A percentile compares a stretch with the other conserved stretches of the same genome.
Conservation (phyloP, 1,140 invertebrate genomes). For the Drosophila subpulchrella region DNA sequence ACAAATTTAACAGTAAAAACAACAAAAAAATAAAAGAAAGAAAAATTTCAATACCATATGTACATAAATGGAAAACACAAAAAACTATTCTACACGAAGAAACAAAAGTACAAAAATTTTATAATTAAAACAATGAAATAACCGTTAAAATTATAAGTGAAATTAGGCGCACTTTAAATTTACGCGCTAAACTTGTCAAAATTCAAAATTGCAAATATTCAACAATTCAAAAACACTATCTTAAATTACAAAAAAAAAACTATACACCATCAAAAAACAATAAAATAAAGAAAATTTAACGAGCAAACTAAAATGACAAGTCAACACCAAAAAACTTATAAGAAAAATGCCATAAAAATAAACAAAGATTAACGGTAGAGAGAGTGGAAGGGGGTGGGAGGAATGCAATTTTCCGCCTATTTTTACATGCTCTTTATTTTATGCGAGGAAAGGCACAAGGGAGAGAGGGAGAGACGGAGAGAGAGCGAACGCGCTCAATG, state of each 20-base stretch:
- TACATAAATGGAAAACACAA: too few species aligned
- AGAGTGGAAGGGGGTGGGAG: conserved; percentile 20
- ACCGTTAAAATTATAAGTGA: too few species aligned
- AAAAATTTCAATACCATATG: not conserved
- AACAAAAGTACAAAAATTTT: too few species aligned
- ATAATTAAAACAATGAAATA: not conserved
- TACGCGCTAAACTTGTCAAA: too few species aligned
- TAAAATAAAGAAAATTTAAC: conserved; percentile 12
- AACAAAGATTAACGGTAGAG: conserved; percentile 26
- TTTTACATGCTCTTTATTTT: conserved; percentile 48
- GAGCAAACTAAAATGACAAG: not conserved
- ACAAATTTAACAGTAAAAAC: conserved; percentile 1
- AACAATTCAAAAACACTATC: too few species aligned
- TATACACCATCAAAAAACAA: not conserved
- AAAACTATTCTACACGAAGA: too few species aligned
- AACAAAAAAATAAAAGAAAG: not conserved
- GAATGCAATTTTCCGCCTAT: conserved; percentile 68
- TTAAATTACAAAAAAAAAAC: not conserved
- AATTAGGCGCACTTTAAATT: too few species aligned
- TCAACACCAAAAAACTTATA: conserved; percentile 14
- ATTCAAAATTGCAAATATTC: too few species aligned
- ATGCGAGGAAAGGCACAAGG: conserved; percentile 1
- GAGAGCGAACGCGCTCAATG: conserved; percentile 16
- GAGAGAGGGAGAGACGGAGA: not conserved
- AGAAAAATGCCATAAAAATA: conserved; percentile 15